Percentiles rank a stretch among this genome's conserved stretches.
Conservation (phyloP, 2,888 invertebrate species). For the Zonitis immaculata region DNA sequence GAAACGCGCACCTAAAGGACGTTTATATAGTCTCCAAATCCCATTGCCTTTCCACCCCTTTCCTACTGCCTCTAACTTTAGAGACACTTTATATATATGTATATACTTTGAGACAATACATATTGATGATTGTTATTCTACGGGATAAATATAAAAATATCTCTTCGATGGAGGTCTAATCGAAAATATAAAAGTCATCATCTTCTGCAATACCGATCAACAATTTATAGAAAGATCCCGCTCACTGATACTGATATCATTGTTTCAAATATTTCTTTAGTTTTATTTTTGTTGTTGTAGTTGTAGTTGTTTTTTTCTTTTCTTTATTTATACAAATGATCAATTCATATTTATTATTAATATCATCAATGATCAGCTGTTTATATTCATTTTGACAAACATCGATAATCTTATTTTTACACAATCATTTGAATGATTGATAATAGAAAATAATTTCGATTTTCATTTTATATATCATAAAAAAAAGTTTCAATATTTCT, state of each 20-base stretch:
- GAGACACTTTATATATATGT: too few relatives aligned
- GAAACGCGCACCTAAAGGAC: too few relatives aligned
- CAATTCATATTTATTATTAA: not conserved
- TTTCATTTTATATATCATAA: too few relatives aligned
- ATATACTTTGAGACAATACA: not conserved
- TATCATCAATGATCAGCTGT: too few relatives aligned
- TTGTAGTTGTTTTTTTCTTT: too few relatives aligned
- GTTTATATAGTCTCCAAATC: too few relatives aligned
- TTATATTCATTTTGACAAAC: not conserved
- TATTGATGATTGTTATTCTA: conserved; percentile 7
- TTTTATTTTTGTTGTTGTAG: not conserved
- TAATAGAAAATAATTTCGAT: too few relatives aligned
- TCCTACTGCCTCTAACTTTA: too few relatives aligned
- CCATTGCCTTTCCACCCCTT: too few relatives aligned
- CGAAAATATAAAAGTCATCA: conserved; percentile 8
- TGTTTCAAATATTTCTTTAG: not conserved
- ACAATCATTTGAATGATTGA: not conserved
- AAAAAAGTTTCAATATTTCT: too few relatives aligned
- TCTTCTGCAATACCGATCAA: conserved; percentile 3
- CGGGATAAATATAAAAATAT: conserved; percentile 2
- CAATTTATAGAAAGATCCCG: conserved; percentile 1
- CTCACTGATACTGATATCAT: conserved; percentile 5
- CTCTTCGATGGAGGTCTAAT: conserved; percentile 3
- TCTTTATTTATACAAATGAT: too few relatives aligned
- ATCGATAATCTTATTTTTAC: not conserved